phyloP scores from a whole-genome alignment of 2,888 invertebrate species.

The Melanargia galathea region DNA sequence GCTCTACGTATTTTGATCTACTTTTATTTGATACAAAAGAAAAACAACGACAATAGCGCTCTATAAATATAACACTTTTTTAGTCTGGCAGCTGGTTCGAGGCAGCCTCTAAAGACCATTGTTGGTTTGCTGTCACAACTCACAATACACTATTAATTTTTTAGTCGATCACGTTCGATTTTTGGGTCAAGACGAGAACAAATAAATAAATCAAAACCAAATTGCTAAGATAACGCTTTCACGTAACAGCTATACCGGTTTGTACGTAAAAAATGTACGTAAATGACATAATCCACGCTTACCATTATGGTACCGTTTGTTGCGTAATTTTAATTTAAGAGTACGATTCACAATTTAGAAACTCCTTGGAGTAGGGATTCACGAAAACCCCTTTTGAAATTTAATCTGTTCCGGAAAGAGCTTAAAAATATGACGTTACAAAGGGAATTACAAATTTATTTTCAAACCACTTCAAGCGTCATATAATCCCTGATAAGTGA shows the following conservation, averaged over 20 bases:
- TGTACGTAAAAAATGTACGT: background rate
- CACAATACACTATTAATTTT: conserved; percentile 22
- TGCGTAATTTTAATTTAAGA: background rate
- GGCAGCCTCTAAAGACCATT: conserved; percentile 18
- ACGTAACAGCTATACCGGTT: conserved; percentile 21
- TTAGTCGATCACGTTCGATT: conserved; percentile 20
- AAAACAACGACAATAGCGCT: conserved; percentile 2
- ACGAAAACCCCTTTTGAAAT: background rate
- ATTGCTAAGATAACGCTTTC: conserved; percentile 17
- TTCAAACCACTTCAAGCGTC: background rate
- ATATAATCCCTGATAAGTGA: background rate
- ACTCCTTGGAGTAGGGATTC: background rate
- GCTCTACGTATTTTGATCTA: background rate
- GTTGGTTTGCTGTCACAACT: conserved; percentile 21
- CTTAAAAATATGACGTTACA: background rate
- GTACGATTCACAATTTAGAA: background rate
- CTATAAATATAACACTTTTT: conserved; percentile 6
- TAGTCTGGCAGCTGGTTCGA: conserved; percentile 5
- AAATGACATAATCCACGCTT: conserved; percentile 8
- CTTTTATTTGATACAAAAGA: background rate
- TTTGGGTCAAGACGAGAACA: conserved; percentile 28
- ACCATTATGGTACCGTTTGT: background rate
- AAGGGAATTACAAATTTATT: background rate
- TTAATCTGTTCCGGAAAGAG: background rate
- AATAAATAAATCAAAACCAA: conserved; percentile 22